Percentiles rank a stretch among this genome's conserved stretches.
phyloP scores from a whole-genome alignment of 2,888 invertebrate genomes.

The Anorthoa munda region DNA sequence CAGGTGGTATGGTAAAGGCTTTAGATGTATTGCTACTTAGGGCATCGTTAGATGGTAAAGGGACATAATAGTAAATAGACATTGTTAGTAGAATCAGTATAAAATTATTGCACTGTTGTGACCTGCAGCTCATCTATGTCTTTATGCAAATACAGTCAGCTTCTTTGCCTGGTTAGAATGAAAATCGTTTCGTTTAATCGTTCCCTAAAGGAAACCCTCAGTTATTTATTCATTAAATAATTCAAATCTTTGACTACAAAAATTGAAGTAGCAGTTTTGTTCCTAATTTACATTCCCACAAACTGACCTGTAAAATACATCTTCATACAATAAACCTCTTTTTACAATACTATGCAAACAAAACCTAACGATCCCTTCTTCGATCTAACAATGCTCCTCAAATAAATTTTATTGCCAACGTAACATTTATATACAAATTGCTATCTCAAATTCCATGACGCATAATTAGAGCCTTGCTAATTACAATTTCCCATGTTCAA shows the following conservation, averaged over 20 bases:
- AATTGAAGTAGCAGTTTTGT: background rate
- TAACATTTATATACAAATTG: constrained; percentile 60
- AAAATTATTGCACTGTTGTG: constrained; percentile 25
- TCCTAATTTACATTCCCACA: too few relatives aligned
- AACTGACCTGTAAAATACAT: constrained; percentile 10
- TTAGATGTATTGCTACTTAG: constrained; percentile 15
- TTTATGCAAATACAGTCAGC: background rate
- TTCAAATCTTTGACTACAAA: too few relatives aligned
- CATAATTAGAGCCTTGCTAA: constrained; percentile 67
- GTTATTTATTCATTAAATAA: too few relatives aligned
- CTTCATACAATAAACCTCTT: constrained; percentile 31
- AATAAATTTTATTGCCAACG: constrained; percentile 61
- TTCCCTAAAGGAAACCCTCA: too few relatives aligned
- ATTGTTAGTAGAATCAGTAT: constrained; percentile 14
- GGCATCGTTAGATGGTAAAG: constrained; percentile 1
- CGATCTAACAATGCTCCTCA: constrained; percentile 44
- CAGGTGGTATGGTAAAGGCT: constrained; percentile 30
- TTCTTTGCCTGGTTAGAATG: background rate
- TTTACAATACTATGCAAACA: constrained; percentile 21
- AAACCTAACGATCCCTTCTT: constrained; percentile 29
- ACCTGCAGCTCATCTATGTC: background rate
- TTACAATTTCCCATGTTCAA: constrained; percentile 65
- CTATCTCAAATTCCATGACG: constrained; percentile 62
- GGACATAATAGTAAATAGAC: constrained; percentile 19
- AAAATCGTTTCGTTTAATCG: too few relatives aligned